phyloP scores from a whole-genome alignment of 2,888 invertebrate genomes.

The Sipha maydis region DNA sequence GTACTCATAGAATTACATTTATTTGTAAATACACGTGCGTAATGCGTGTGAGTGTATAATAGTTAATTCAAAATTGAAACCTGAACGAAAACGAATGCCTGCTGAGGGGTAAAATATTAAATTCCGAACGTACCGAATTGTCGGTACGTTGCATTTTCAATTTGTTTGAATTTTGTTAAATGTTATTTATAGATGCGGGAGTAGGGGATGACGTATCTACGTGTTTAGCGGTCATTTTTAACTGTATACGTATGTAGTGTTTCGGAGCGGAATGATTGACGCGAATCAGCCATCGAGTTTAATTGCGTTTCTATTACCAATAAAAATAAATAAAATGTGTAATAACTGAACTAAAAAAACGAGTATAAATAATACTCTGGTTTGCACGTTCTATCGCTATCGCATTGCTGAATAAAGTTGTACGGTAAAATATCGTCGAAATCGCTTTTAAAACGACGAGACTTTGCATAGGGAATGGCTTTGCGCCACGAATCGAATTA shows the following conservation, averaged over 20 bases:
- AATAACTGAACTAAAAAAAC: background rate
- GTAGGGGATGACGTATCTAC: background rate
- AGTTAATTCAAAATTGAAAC: background rate
- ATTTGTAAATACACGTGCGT: too few relatives aligned
- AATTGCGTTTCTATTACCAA: background rate
- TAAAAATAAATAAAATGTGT: background rate
- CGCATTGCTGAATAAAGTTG: background rate
- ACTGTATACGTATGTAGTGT: background rate
- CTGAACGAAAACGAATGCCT: background rate
- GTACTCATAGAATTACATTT: too few relatives aligned
- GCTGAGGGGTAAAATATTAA: background rate
- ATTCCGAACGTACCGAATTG: background rate
- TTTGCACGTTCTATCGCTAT: background rate
- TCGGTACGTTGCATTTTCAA: background rate
- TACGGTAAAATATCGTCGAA: constrained; percentile 10
- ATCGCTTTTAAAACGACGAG: constrained; percentile 7
- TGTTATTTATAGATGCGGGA: background rate
- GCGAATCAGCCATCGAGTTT: background rate
- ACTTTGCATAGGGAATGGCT: background rate
- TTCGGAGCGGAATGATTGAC: background rate
- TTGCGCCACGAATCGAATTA: constrained; percentile 21
- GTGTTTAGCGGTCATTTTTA: background rate
- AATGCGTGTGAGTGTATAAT: too few relatives aligned
- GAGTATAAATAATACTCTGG: background rate
- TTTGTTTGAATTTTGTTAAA: constrained; percentile 4